Conservation (phyloP, 2,888 invertebrate species). For the Xylota sylvarum region DNA sequence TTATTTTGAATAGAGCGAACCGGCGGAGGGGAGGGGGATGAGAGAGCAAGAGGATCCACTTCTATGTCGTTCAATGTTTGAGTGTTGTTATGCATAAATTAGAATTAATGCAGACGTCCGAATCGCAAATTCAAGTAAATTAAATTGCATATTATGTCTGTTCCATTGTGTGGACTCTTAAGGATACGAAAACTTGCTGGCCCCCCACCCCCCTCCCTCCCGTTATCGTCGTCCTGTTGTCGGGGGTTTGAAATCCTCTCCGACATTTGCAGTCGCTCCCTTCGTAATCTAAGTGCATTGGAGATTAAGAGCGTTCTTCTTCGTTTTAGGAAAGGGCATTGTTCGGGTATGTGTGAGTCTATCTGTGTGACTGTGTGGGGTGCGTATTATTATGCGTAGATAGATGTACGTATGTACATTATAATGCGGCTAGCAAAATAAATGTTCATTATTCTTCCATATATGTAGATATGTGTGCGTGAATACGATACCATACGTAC, state of each 20-base stretch:
- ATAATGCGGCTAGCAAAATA: constrained; percentile 55
- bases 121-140: constrained; percentile 79
- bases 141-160: constrained; percentile 79
- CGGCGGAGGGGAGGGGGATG: not conserved
- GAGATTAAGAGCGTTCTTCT: constrained; percentile 73
- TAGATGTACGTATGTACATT: constrained; percentile 60
- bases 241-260: constrained; percentile 50
- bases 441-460: constrained; percentile 68
- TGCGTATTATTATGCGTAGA: constrained; percentile 69
- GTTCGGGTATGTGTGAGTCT: constrained; percentile 32
- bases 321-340: constrained; percentile 53
- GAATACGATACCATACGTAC: not conserved
- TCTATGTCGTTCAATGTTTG: constrained; percentile 79
- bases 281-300: constrained; percentile 70
- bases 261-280: constrained; percentile 59
- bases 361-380: constrained; percentile 54
- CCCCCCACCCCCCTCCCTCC: not conserved
- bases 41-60: constrained; percentile 43
- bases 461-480: constrained; percentile 41
- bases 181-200: constrained; percentile 67
- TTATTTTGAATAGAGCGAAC: constrained; percentile 11
- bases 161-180: constrained; percentile 75
- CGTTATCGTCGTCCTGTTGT: no score
- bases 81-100: constrained; percentile 81
- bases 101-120: constrained; percentile 80